Evolutionary conservation across 2,797 vertebrate species (phyloP).

Genomic region (Hippoglossus hippoglossus): DNA sequence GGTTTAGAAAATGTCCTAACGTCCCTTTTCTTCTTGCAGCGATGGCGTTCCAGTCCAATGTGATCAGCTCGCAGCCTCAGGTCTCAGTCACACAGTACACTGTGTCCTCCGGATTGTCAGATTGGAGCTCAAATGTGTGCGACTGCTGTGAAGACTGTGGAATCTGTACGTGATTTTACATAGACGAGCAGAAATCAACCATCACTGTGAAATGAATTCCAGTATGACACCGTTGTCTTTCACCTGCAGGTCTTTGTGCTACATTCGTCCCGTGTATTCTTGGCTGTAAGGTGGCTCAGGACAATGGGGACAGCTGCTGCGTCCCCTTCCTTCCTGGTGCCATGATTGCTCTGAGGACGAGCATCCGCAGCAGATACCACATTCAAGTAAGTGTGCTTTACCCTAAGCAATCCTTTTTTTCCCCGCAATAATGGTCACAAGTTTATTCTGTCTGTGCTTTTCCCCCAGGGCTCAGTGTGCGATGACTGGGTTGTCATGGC

Average conservation of each 20-base stretch:
- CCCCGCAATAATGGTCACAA: neutral
- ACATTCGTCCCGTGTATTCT: slow-evolving; percentile 84
- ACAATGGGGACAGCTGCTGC: slow-evolving; percentile 83
- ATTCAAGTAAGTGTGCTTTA: slow-evolving; percentile 77
- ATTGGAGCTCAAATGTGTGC: slow-evolving; percentile 82
- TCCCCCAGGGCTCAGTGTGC: slow-evolving; percentile 83
- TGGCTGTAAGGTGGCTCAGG: slow-evolving; percentile 83
- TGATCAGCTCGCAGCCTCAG: slow-evolving; percentile 81
- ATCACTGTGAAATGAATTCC: neutral
- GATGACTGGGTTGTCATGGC: slow-evolving; percentile 84
- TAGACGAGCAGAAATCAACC: neutral
- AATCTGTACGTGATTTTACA: slow-evolving; percentile 77
- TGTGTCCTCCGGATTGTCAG: slow-evolving; percentile 53
- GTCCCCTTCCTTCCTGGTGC: slow-evolving; percentile 83
- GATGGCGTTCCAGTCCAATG: slow-evolving; percentile 81
- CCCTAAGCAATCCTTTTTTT: neutral
- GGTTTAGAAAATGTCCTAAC: neutral
- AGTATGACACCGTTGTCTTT: neutral
- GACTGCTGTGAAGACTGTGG: slow-evolving; percentile 86
- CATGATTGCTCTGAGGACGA: slow-evolving; percentile 83
- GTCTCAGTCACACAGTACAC: slow-evolving; percentile 74
- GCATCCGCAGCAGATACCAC: slow-evolving; percentile 79
- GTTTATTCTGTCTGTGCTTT: slow-evolving; percentile 22
- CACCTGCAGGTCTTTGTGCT: slow-evolving; percentile 81
- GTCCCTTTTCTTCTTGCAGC: slow-evolving; percentile 44